Conservation (phyloP, 2,888 invertebrate genomes). For the Cheilosia vulpina region DNA sequence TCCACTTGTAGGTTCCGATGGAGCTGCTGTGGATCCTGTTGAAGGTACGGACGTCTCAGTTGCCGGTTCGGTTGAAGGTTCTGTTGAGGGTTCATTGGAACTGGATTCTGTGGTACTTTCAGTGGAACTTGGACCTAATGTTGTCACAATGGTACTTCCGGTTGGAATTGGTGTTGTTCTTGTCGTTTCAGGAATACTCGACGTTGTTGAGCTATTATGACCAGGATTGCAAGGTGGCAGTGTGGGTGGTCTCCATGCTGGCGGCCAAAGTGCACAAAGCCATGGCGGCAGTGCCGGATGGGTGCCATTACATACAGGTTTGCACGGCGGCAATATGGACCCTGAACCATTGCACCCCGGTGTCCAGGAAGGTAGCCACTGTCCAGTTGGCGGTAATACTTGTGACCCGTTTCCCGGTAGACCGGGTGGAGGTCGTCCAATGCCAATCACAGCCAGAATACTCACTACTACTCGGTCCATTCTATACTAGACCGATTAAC, state of each 20-base stretch:
- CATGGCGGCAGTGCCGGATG: conserved; percentile 27
- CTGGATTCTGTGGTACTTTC: neutral
- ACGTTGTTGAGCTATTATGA: conserved; percentile 2
- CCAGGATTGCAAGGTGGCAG: neutral
- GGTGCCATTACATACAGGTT: conserved; percentile 25
- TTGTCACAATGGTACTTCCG: neutral
- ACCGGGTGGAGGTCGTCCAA: conserved; percentile 53
- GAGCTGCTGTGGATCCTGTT: neutral
- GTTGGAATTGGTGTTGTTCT: neutral
- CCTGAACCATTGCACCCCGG: conserved; percentile 35
- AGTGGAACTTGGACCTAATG: neutral
- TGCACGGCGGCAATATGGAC: conserved; percentile 40
- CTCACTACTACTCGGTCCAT: conserved; percentile 68
- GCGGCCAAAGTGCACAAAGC: neutral
- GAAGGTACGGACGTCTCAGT: neutral
- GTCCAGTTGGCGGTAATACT: conserved; percentile 34
- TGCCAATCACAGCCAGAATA: conserved; percentile 59
- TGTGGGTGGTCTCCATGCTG: neutral
- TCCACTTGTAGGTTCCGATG: neutral
- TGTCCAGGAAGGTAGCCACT: conserved; percentile 25
- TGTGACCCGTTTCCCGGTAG: conserved; percentile 41
- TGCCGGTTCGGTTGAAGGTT: neutral
- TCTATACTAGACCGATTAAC: conserved; percentile 38
- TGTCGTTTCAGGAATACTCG: neutral
- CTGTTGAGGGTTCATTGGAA: neutral